Percentiles rank a stretch among this genome's conserved stretches.
phyloP scores from a whole-genome alignment of 2,797 vertebrate species.

The Ciconia nigra region DNA sequence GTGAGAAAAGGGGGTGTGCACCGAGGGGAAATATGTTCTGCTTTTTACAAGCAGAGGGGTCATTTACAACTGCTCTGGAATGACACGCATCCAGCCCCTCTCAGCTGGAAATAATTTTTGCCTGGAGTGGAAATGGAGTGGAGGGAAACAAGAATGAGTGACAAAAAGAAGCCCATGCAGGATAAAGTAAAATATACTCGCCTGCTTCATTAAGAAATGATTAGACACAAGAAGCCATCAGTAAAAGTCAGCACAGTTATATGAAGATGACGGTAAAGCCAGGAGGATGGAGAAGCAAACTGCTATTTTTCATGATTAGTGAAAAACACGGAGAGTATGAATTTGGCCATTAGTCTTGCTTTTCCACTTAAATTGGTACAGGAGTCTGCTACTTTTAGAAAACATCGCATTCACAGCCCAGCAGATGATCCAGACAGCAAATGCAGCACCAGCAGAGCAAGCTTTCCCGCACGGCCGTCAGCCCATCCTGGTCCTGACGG shows the following conservation, averaged over 20 bases:
- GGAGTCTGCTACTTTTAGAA: not conserved
- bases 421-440: not conserved
- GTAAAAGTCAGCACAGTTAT: not conserved
- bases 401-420: not conserved
- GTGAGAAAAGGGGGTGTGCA: not conserved
- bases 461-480: rapidly evolving
- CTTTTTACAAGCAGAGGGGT: not conserved
- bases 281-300: not conserved
- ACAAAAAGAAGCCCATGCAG: not conserved
- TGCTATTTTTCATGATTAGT: not conserved
- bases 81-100: not conserved
- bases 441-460: rapidly evolving
- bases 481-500: no score
- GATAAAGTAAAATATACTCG: not conserved
- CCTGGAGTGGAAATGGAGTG: not conserved
- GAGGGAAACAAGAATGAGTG: not conserved
- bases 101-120: slow-evolving; percentile 47
- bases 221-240: not conserved
- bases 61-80: not conserved
- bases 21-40: not conserved
- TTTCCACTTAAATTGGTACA: not conserved
- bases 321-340: not conserved
- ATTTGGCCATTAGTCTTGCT: not conserved
- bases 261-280: not conserved
- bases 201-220: slow-evolving; percentile 20